Evolutionary conservation across 64 coral and sea anemone genomes (phyloP), one percentile per base, ranked within the genome.

Genomic region (Platygyra sinensis): DNA sequence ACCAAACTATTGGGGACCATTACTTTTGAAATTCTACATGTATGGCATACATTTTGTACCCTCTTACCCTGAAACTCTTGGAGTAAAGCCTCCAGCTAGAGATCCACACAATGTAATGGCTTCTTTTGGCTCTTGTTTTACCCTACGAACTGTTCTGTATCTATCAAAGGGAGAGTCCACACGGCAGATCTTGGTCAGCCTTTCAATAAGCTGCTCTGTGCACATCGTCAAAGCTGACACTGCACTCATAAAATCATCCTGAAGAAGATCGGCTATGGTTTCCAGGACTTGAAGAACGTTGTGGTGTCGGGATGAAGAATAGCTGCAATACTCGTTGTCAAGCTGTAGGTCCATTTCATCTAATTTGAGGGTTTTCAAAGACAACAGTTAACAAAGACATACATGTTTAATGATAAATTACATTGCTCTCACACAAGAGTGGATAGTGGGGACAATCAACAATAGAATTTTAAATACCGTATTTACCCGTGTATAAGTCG

Each of bases 301-400:
- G 50, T 84, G 79, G 19, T 33, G 79, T 22, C 71, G 67, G 39
- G 78, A 72, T 7, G 72, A 76, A 27, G 79, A 83, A 17, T 81
- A 90, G 12, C 63, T 62, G 65, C 19, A 73, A 25, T 85, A 62
- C 18, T 85, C 80, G 5, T 73, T 32, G 24, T 72, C 63, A 33
- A 84, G 77, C 74, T 82, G 67, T 2, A 73, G n/a, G 51, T 91
- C 89, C 71, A 91, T 84, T 82, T 91, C 89, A 91, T 91, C 89
- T 91, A 73, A 25, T 49, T 5, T 52, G 4, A 46, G 6, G 42
- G 42, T 46, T 46, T 46, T 46, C 42, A 46, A 46, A 2, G 42
- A 46, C 6, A 5, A 46, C 5, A 46, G 42, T 46, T 46, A 46
- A 46, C 42, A 46, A 6, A 7, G 42, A 46, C 3, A 46, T 8